Evolutionary conservation across 2,888 invertebrate genomes (phyloP), one percentile per base, ranked within the genome.

Genomic region (Emmelina monodactyla): DNA sequence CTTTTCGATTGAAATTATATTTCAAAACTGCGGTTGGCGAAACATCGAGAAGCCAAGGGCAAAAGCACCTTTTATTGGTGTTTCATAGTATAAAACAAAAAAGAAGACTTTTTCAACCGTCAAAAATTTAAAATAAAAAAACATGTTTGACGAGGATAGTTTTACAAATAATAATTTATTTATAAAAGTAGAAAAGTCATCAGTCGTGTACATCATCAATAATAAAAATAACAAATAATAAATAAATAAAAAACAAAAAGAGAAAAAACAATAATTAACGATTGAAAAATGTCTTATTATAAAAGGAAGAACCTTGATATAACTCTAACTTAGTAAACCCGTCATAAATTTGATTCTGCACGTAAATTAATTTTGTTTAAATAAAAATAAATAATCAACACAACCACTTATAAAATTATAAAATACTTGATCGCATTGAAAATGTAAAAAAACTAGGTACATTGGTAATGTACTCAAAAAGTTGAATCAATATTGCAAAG

Each of bases 321-420:
- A 49, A 57, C 58, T 70, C 66, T 51, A 56, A 58, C 62, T 68
- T 50, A 55, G 9, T 11, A 62, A 66, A 71, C 70, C 68, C 63
- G 61, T 66, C 52, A 59, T 53, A 49, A 51, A 61, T 58, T 58
- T 56, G 52, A 59, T 59, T 53, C 48, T 56, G 58, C 58, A 52
- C 51, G 51, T 55, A 61, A 48, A 57, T 55, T 57, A 61, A 51
- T 72, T 71, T 68, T 60, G 62, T 67, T 72, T 71, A 71, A 73
- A 73, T 70, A 72, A 68, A 66, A 73, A 75, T 73, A 76, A 78
- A 76, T 76, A 73, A 71, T 58, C 66, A 73, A 76, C 76, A 78
- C 78, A 78, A 78, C 72, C 75, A 57, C 59, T 58, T 63, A 57
- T 55, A 63, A 55, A 59, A 55, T 53, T 44, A 47, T 47, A 60